Base-by-base conservation (phyloP, 2,888 invertebrate species). In the Mylabris sibirica region DNA sequence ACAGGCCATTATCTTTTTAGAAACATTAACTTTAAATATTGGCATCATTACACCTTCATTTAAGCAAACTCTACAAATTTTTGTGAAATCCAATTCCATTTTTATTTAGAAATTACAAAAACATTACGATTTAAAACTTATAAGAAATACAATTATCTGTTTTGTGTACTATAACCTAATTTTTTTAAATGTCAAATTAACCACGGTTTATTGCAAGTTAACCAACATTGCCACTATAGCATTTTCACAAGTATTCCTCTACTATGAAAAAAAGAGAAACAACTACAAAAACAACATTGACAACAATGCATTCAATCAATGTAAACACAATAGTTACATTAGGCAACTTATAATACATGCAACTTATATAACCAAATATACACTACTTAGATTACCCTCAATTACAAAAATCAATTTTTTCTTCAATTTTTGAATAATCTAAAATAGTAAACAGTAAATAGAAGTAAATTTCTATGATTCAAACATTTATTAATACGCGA, bases 1-100 rank as follows among this genome's bases (percentile, higher is more conserved):
- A 79, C 85, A 86, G 38, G 85, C 79, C 85, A 86, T 86, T 72
- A 86, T 82, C 75, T 86, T 86, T 75, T 85, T 85, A 4, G 83
- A 85, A 66, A 86, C 82, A 71, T 84, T 84, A 38, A 86, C 85
- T 82, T 85, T 85, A 75, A 86, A 86, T 66, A 86, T 81, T 20
- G 85, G 83, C 84, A 86, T 84, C 83, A 85, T 83, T 65, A 79
- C 72, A 49, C 84, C 85, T 76, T 84, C 83, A 59, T 79, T 80
- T 72, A 85, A 73, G 79, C 86, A 86, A 57, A 85, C 82, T 69
- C 86, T 78, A 71, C 86, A 86, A 69, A 86, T 82, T 80, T 84
- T 84, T 17, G 78, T 69, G 72, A 85, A 84, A 77, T 86, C 82
- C 65, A 82, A 74, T 74, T 80, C 79, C 79, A 80, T 80, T 66